Evolutionary conservation across 2,888 invertebrate genomes (phyloP), one percentile per base, ranked within the genome.

Genomic region (Hedychridium roseum): DNA sequence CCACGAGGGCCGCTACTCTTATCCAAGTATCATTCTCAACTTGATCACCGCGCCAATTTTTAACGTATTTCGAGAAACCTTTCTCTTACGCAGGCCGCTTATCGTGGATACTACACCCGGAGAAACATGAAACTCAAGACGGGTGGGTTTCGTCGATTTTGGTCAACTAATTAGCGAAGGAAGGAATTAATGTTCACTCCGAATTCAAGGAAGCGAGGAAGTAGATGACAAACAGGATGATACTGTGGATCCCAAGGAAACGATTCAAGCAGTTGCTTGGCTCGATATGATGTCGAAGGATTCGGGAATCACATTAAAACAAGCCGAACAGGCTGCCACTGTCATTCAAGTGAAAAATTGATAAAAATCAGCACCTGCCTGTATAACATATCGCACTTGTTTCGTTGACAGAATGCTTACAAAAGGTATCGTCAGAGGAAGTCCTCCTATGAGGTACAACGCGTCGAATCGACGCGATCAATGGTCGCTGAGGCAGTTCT

Each of bases 211-310:
- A 2, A 5, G 20, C 5, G 3, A 23, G 26, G 23, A 21, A 23
- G 9, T n/a, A n/a, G 12, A 12, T 3, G 9, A 27, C 12, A 7
- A 2, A 4, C 11, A 48, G 14, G 14, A 9, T 14, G 39, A 48
- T 1, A 37, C 49, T 21, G 11, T 60, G 15, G 50, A 60, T 11
- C 34, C 65, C 3, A 49, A 27, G 12, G 52, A 66, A 44, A 62
- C 63, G 36, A 60, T 70, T 47, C 68, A 70, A 59, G 62, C 68
- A 15, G 58, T 67, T 30, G 66, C 64, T 48, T 71, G 71, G 74
- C 43, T 71, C 43, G 56, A 70, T 12, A 64, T 66, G 68, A 67
- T 72, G 61, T 70, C 61, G 41, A 54, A 74, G 27, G 64, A 71
- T 9, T 62, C 58, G 6, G 64, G 59, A 3, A 35, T 72, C 20